Evolutionary conservation across 1,140 invertebrate species (phyloP).

Genomic region (Aphelinus atriplicis): DNA sequence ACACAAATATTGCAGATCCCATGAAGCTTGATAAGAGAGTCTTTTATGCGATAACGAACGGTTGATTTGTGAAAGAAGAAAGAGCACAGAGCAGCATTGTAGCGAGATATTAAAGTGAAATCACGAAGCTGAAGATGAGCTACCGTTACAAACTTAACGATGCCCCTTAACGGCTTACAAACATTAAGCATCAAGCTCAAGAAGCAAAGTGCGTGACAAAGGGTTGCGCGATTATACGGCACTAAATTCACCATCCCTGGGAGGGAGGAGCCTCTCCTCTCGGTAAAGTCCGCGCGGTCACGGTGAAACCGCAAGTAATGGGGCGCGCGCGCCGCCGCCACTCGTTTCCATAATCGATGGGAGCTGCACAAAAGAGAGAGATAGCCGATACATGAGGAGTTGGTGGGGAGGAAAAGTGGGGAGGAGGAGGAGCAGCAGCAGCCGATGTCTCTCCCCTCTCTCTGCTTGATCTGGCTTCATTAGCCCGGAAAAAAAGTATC

Average conservation of each 20-base stretch:
- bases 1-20: too few species aligned
- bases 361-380: neutral
- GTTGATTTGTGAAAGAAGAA: neutral
- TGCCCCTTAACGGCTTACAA: constrained; percentile 15
- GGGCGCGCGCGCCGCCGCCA: constrained; percentile 3
- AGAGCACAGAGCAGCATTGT: too few species aligned
- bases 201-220: constrained; percentile 15
- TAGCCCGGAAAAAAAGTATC: constrained; percentile 8
- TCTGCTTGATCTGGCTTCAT: constrained; percentile 13
- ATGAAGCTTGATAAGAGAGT: too few species aligned
- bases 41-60: neutral
- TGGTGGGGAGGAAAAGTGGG: too few species aligned
- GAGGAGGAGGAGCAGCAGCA: too few species aligned
- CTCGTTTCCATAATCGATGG: constrained; percentile 39
- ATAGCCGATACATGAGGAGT: neutral
- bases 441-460: too few species aligned
- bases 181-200: constrained; percentile 10
- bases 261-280: constrained; percentile 15
- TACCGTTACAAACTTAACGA: constrained; percentile 23
- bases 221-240: constrained; percentile 19
- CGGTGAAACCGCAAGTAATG: constrained; percentile 38
- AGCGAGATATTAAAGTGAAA: too few species aligned
- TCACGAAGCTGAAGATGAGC: neutral
- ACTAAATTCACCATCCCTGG: constrained; percentile 32
- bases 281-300: constrained; percentile 16